These are phyloP conservation scores for Poecilus cupreus DNA, from an alignment of 2,888 invertebrate species.

Conservation along the genomic window DNA sequence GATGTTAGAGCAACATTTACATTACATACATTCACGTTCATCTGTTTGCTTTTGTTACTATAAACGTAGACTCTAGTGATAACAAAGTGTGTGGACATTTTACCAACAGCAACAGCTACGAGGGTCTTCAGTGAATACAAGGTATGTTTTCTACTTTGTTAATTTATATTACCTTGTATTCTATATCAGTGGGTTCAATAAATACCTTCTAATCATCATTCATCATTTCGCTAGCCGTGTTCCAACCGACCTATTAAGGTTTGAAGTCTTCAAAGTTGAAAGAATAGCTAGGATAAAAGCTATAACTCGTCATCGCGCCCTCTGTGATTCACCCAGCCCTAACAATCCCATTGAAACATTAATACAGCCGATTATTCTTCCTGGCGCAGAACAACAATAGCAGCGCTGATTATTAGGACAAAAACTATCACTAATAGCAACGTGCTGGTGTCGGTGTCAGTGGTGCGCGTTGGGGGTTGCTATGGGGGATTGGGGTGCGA, in stretches of 20 bases:
- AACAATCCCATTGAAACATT: slow-evolving; percentile 23
- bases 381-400: slow-evolving; percentile 38
- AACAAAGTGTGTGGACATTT: too few species aligned
- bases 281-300: slow-evolving; percentile 13
- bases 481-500: slow-evolving; percentile 12
- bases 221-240: background rate
- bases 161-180: too few species aligned
- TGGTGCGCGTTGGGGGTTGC: slow-evolving; percentile 3
- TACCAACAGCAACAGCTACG: too few species aligned
- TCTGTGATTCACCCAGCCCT: background rate
- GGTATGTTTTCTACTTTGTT: too few species aligned
- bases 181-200: too few species aligned
- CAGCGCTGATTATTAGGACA: slow-evolving; percentile 52
- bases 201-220: background rate
- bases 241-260: background rate
- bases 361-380: slow-evolving; percentile 47
- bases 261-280: background rate
- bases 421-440: slow-evolving; percentile 57
- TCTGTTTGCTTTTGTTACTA: too few species aligned
- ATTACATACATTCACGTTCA: too few species aligned
- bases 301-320: slow-evolving; percentile 4
- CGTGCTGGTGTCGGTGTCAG: slow-evolving; percentile 25
- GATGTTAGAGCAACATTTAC: too few species aligned
- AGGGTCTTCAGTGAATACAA: too few species aligned
- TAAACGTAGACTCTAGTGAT: too few species aligned